Conservation (phyloP, 2,888 invertebrate species). For the Sesamia inferens region DNA sequence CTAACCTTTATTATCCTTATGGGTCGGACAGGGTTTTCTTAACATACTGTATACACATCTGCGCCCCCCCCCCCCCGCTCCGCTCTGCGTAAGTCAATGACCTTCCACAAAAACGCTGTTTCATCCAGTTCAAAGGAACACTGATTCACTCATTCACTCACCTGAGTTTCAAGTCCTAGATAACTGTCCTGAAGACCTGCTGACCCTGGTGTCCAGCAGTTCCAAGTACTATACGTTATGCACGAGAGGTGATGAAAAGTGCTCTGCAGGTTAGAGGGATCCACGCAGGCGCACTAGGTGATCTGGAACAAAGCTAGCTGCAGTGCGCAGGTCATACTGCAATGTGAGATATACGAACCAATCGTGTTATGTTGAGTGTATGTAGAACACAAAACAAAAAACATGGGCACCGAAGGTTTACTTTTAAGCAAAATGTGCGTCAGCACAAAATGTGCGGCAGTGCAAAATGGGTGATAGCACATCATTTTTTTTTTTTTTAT, state of each 20-base stretch:
- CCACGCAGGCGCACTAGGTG: neutral
- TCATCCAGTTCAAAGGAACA: neutral
- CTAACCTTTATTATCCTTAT: too few relatives aligned
- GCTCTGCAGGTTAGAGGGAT: neutral
- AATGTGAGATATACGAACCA: neutral
- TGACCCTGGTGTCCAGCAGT: too few relatives aligned
- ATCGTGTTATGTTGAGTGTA: neutral
- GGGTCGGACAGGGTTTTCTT: too few relatives aligned
- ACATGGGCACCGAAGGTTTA: neutral
- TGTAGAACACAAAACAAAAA: too few relatives aligned
- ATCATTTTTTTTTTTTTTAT: too few relatives aligned
- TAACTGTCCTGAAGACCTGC: neutral
- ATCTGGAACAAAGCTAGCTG: neutral
- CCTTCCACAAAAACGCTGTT: neutral
- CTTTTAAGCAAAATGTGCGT: too few relatives aligned
- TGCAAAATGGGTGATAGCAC: too few relatives aligned
- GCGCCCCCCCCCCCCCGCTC: too few relatives aligned
- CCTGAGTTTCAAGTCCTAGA: neutral
- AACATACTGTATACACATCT: too few relatives aligned
- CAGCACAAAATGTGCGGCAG: neutral
- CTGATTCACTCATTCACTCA: neutral
- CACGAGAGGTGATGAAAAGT: neutral
- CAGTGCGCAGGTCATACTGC: conserved; percentile 9
- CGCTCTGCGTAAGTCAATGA: too few relatives aligned
- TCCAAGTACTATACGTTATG: neutral